Conservation (phyloP, 2,113 vertebrate genomes). For the Otocyon megalotis region DNA sequence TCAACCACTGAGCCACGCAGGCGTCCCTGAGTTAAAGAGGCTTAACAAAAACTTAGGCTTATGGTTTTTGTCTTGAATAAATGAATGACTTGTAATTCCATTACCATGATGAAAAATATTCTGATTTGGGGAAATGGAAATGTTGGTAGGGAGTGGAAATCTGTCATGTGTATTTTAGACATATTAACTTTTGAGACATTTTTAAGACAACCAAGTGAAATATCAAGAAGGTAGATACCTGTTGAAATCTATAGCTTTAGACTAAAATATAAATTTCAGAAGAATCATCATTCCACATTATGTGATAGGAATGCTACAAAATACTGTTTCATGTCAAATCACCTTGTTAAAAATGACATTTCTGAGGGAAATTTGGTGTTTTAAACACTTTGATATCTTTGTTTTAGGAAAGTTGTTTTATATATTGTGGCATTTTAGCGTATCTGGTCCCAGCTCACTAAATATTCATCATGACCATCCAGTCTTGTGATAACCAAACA, state of each 20-base stretch:
- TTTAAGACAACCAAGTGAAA: neutral
- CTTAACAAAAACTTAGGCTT: neutral
- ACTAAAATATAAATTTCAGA: conserved; percentile 20
- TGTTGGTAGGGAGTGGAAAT: neutral
- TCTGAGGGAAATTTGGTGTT: neutral
- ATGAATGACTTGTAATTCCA: neutral
- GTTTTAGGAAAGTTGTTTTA: neutral
- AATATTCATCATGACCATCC: neutral
- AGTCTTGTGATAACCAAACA: neutral
- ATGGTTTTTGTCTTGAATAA: neutral
- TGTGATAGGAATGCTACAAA: neutral
- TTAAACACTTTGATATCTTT: neutral
- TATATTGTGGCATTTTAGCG: neutral
- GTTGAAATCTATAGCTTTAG: neutral
- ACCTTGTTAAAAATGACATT: neutral
- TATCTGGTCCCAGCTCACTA: neutral
- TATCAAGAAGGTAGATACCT: neutral
- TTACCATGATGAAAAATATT: neutral
- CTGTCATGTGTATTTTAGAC: neutral
- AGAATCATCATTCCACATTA: neutral
- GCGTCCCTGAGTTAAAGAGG: neutral
- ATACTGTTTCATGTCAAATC: neutral
- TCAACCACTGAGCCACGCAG: too few relatives aligned
- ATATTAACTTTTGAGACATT: neutral
- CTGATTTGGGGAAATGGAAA: neutral